phyloP scores from a whole-genome alignment of 2,113 vertebrate species.

The Poecile atricapillus region DNA sequence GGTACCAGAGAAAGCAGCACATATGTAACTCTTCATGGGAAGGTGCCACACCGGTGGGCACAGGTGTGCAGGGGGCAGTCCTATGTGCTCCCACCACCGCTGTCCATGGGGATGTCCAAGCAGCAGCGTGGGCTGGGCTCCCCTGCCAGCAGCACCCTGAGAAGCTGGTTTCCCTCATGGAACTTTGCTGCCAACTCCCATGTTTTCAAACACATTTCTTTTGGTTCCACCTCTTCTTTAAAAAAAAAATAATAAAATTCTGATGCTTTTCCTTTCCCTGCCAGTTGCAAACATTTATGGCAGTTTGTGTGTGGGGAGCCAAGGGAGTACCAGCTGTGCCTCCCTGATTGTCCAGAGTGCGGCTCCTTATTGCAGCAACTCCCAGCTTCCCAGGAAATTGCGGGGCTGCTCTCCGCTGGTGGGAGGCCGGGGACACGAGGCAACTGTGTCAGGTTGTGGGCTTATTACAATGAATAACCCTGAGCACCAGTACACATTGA shows the following conservation, averaged over 20 bases:
- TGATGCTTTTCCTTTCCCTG: not conserved
- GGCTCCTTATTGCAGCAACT: fast-evolving
- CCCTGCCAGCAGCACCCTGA: fast-evolving
- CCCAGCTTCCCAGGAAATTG: fast-evolving
- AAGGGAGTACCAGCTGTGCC: fast-evolving
- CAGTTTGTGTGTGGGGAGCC: fast-evolving
- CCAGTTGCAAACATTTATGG: not conserved
- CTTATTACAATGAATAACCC: not conserved
- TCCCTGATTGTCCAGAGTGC: too few species aligned
- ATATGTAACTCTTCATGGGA: fast-evolving
- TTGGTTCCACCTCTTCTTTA: not conserved
- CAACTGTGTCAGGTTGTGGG: not conserved
- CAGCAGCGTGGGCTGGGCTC: fast-evolving
- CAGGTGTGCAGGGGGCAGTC: fast-evolving
- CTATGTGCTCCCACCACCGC: fast-evolving
- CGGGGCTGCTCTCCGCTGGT: not conserved
- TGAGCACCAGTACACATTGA: not conserved
- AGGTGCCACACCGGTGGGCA: fast-evolving
- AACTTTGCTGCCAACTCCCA: too few species aligned
- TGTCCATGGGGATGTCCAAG: fast-evolving
- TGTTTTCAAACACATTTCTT: not conserved
- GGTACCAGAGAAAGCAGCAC: fast-evolving
- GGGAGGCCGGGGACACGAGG: fast-evolving
- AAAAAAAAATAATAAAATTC: too few species aligned
- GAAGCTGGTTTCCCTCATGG: fast-evolving